Conservation (phyloP, 2,797 vertebrate genomes). For the Gambelia wislizenii region DNA sequence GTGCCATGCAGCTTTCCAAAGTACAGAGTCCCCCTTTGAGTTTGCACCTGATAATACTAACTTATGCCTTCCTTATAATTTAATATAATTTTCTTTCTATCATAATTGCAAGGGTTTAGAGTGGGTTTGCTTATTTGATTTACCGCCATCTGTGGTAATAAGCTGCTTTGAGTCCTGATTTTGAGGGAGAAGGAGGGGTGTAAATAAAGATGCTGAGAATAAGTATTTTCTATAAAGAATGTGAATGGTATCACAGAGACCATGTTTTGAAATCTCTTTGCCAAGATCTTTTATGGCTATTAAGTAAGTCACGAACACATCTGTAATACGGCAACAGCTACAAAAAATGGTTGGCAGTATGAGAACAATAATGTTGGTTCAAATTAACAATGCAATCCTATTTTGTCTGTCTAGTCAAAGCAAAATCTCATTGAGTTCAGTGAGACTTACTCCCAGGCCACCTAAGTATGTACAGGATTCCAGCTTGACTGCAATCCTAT, state of each 20-base stretch:
- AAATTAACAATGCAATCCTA: neutral
- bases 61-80: neutral
- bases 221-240: neutral
- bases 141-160: neutral
- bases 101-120: too few species aligned
- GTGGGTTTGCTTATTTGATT: neutral
- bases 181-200: too few species aligned
- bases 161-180: neutral
- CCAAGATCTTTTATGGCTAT: neutral
- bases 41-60: neutral
- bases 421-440: neutral
- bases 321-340: neutral
- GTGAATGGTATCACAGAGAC: too few species aligned
- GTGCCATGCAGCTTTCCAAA: neutral
- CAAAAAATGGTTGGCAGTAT: neutral
- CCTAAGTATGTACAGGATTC: neutral
- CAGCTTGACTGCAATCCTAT: neutral
- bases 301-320: neutral
- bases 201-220: too few species aligned
- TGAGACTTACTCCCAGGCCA: neutral
- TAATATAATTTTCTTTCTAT: neutral
- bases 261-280: neutral
- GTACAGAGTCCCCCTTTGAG: neutral
- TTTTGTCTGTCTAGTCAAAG: neutral
- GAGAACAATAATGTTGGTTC: neutral